These are phyloP conservation scores for Drosophila pachea DNA, from an alignment of 1,140 invertebrate genomes.

Conservation along the genomic window DNA sequence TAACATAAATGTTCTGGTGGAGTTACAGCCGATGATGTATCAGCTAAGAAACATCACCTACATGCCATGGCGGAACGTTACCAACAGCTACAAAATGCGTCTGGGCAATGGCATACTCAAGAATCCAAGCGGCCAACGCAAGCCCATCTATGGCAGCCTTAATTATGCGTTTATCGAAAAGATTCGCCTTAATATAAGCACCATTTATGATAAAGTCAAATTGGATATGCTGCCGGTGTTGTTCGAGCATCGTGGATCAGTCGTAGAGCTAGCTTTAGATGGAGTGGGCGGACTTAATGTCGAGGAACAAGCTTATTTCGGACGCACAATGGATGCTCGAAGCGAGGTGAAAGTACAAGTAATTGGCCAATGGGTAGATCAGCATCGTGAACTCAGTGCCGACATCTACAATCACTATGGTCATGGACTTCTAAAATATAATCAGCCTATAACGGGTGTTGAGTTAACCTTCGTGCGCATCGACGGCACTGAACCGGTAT, in stretches of 20 bases:
- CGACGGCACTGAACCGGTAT: conserved; percentile 67
- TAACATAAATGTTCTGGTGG: conserved; percentile 71
- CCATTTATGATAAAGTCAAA: conserved; percentile 34
- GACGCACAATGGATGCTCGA: conserved; percentile 65
- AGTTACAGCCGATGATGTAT: conserved; percentile 68
- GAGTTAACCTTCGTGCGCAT: conserved; percentile 61
- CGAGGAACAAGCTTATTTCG: conserved; percentile 63
- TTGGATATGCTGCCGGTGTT: conserved; percentile 55
- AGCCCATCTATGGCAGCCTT: conserved; percentile 71
- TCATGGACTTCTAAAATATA: conserved; percentile 53
- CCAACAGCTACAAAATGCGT: conserved; percentile 68
- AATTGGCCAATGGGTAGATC: conserved; percentile 71
- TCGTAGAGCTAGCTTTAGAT: conserved; percentile 56
- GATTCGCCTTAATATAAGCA: conserved; percentile 57
- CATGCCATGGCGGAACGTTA: conserved; percentile 66
- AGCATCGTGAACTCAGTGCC: conserved; percentile 64
- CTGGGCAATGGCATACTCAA: conserved; percentile 55
- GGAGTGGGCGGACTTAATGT: conserved; percentile 69
- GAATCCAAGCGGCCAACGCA: conserved; percentile 63
- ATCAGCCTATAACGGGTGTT: conserved; percentile 37
- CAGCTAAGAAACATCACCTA: conserved; percentile 68
- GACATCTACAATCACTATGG: conserved; percentile 73
- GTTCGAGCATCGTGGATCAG: conserved; percentile 64
- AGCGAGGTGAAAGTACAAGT: conserved; percentile 67
- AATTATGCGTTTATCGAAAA: conserved; percentile 70